Evolutionary conservation across 2,113 vertebrate species (phyloP).

Genomic region (Rhinolophus ferrumequinum): DNA sequence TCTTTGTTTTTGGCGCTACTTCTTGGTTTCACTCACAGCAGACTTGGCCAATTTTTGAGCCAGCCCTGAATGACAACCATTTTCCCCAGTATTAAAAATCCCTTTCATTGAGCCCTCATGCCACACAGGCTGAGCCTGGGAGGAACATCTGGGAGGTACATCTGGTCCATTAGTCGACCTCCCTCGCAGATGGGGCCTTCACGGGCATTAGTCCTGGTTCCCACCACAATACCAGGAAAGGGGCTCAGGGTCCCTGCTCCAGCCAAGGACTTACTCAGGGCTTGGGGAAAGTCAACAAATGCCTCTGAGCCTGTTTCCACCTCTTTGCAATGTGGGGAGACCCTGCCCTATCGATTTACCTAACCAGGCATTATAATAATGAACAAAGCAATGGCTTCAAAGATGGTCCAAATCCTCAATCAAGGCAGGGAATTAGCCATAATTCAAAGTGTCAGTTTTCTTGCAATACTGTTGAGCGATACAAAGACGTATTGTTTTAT

Average conservation of each 20-base stretch:
- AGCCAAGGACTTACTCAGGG: neutral
- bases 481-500: slow-evolving; percentile 42
- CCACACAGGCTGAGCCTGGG: slow-evolving; percentile 50
- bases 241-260: neutral
- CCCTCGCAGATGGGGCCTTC: neutral
- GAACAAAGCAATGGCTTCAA: neutral
- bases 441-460: neutral
- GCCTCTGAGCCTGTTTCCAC: neutral
- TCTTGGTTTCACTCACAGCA: neutral
- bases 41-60: slow-evolving; percentile 17
- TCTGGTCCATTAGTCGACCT: neutral
- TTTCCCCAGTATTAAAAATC: slow-evolving; percentile 56
- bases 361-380: neutral
- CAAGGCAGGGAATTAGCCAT: neutral
- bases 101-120: neutral
- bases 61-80: slow-evolving; percentile 35
- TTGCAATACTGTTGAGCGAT: neutral
- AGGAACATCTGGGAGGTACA: slow-evolving; percentile 40
- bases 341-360: neutral
- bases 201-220: neutral
- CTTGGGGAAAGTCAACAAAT: neutral
- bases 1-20: neutral
- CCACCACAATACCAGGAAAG: neutral
- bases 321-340: neutral
- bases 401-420: neutral